phyloP scores from a whole-genome alignment of 2,797 vertebrate genomes.

The Australoheros facetus region DNA sequence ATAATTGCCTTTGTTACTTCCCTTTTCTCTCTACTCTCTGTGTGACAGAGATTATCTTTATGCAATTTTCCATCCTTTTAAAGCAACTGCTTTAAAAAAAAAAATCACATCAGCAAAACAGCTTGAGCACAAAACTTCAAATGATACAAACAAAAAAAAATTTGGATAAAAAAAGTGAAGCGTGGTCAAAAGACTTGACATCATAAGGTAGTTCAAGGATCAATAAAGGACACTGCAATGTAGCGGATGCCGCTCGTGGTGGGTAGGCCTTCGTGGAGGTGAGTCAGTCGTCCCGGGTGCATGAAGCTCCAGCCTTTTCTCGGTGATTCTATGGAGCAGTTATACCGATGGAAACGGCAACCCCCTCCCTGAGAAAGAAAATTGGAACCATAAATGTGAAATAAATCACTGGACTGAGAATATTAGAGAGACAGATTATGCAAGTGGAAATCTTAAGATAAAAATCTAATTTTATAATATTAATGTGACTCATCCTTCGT shows the following conservation, averaged over 20 bases:
- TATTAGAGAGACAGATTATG: neutral
- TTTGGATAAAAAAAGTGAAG: conserved; percentile 21
- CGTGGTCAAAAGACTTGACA: conserved; percentile 27
- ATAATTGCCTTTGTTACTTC: conserved; percentile 31
- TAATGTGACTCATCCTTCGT: neutral
- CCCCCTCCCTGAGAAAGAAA: conserved; percentile 87
- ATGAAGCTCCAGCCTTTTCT: conserved; percentile 99
- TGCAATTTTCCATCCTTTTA: conserved; percentile 38
- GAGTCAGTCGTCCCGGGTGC: conserved; percentile 96
- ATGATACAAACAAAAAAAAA: conserved; percentile 2
- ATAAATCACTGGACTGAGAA: neutral
- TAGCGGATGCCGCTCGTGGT: conserved; percentile 95
- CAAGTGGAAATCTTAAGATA: neutral
- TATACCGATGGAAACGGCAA: conserved; percentile 95
- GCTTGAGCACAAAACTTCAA: conserved; percentile 7
- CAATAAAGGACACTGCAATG: conserved; percentile 97
- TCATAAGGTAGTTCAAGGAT: conserved; percentile 82
- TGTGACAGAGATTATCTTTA: conserved; percentile 72
- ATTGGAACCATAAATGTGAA: neutral
- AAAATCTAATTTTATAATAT: neutral
- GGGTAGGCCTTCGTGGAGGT: conserved; percentile 96
- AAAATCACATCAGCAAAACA: conserved; percentile 42
- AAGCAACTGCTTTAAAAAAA: conserved; percentile 61
- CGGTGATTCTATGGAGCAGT: conserved; percentile 93
- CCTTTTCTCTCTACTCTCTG: conserved; percentile 61